Evolutionary conservation across 2,888 invertebrate species (phyloP).

Genomic region (Drosophila borealis): DNA sequence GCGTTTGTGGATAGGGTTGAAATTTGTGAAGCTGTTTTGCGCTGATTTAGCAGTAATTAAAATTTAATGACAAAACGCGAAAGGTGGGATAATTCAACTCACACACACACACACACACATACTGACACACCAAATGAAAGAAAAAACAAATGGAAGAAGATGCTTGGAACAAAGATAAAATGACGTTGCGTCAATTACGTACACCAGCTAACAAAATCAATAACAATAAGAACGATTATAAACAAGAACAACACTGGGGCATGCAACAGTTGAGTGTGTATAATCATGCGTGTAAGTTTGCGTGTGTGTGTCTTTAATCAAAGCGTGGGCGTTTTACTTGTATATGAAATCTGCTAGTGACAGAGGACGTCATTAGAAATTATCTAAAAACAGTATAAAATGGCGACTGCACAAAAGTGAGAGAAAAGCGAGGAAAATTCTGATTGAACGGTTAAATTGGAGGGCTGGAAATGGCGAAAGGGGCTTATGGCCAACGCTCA

Average conservation of each 20-base stretch:
- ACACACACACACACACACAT: not conserved
- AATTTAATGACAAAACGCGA: constrained; percentile 40
- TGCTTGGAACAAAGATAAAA: constrained; percentile 20
- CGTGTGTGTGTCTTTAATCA: not conserved
- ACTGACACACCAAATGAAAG: not conserved
- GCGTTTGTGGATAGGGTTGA: constrained; percentile 3
- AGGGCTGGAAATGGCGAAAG: constrained; percentile 10
- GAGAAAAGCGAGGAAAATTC: constrained; percentile 31
- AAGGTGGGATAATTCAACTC: constrained; percentile 29
- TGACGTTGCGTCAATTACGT: constrained; percentile 24
- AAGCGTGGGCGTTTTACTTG: constrained; percentile 24
- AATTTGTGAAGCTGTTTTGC: constrained; percentile 19
- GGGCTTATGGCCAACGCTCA: constrained; percentile 20
- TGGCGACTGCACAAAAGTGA: constrained; percentile 10
- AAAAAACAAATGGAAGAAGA: constrained; percentile 2
- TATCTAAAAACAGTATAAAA: constrained; percentile 33
- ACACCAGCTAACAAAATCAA: constrained; percentile 27
- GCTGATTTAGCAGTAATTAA: constrained; percentile 52
- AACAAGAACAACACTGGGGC: constrained; percentile 37
- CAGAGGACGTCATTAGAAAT: constrained; percentile 31
- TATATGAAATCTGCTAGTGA: constrained; percentile 32
- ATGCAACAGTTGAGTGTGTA: constrained; percentile 66
- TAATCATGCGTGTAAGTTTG: not conserved
- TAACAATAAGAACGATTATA: constrained; percentile 48
- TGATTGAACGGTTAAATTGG: constrained; percentile 36